Evolutionary conservation across 2,888 invertebrate species (phyloP), one percentile per base, ranked within the genome.

Genomic region (Cyaniris semiargus): DNA sequence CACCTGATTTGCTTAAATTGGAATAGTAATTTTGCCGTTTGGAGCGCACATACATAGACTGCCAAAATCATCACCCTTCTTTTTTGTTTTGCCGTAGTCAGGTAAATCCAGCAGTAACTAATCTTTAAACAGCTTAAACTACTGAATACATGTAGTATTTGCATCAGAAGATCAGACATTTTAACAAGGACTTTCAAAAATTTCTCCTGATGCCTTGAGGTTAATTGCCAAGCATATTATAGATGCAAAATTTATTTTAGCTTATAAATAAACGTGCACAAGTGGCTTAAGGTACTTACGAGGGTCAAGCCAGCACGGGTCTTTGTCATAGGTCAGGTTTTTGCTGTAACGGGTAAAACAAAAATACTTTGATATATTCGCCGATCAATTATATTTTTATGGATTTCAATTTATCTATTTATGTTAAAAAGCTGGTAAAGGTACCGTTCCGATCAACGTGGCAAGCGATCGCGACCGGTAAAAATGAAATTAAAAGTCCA

Each of bases 311-410:
- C 27, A 66, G 27, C 66, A 66, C 15, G 6, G 66, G 66, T 66
- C 66, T 66, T 60, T 66, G 66, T 27, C 66, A 66, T 21, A 31
- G 66, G 27, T 66, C 27, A 66, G 66, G 27, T 66, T 66, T 66
- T 66, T 66, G 21, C 13, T 3, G 13, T 60, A 60, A 60, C 60
- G 10, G 23, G 21, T 21, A 60, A 10, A 60, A 23, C 21, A 13
- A 23, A 21, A 60, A 23, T 23, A 60, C 23, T 8, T 23, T 66
- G 27, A 66, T 66, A 66, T 66, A 66, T 66, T 66, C 31, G 66
- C 27, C 27, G 23, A 66, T 66, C 15, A 31, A 66, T 66, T 18
- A 66, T 66, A 66, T 31, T 66, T 66, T 66, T 66, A 27, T 15
- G 3, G 6, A 31, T 31, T 18, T 23, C 60, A 23, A 60, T 21